Base-by-base conservation (phyloP, 2,113 vertebrate genomes). In the Erythrocercus mccallii region DNA sequence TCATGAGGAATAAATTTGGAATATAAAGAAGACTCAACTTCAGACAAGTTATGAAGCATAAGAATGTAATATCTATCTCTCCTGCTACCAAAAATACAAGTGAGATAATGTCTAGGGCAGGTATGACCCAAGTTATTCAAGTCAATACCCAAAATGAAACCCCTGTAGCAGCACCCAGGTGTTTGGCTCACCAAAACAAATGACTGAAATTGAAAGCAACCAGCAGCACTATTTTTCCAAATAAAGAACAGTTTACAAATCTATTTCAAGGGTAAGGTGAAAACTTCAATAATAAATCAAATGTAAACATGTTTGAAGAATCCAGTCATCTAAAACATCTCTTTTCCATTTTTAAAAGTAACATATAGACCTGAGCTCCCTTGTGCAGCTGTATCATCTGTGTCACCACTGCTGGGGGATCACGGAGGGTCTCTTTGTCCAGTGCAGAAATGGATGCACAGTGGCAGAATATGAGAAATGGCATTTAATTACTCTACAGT, bases 261-360 rank as follows among this genome's bases (percentile, higher is more conserved):
- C 14, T 89, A 16, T 61, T 94, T 83, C 79, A 88, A 93, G 45
- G 21, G 3, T 66, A 86, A 90, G n/a, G 14, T 86, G 58, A 95
- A 89, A 64, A 58, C 9, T 17, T 85, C 25, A 65, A 35, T 57
- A 27, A 38, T 28, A 82, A 95, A 25, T 25, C 28, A 86, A 60
- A 14, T 54, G 8, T 65, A 72, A 69, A 45, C n/a, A 70, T 61
- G 51, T 37, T 90, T 84, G 83, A 89, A 61, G 35, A 94, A 95
- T 62, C 35, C 53, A 21, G 47, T 38, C 25, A 65, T 85, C 69
- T 90, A 24, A 86, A 88, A 80, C 31, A 48, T 15, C 37, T 62
- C 11, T 30, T 3, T 61, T 60, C 9, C 27, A 70, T 89, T 93
- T 60, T 45, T 38, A 88, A 81, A 86, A 71, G 10, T 72, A 74